Conservation (phyloP, 2,113 vertebrate genomes). For the Collichthys lucidus region DNA sequence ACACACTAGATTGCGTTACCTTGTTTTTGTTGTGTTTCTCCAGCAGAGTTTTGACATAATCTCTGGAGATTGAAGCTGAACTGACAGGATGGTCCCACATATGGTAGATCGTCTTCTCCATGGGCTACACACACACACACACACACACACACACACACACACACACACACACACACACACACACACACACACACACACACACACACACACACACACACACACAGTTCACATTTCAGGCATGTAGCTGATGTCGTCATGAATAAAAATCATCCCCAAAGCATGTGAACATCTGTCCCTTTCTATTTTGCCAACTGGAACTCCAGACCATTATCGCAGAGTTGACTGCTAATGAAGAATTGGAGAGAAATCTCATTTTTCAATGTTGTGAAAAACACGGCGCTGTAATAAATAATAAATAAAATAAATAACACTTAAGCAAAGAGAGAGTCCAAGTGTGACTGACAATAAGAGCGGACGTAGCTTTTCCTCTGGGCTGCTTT, state of each 20-base stretch:
- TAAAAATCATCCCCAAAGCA: constrained; percentile 29
- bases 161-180: constrained; percentile 39
- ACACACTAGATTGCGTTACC: constrained; percentile 73
- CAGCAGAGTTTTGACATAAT: constrained; percentile 86
- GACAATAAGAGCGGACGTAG: background rate
- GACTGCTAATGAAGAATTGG: constrained; percentile 55
- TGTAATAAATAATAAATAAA: constrained; percentile 34
- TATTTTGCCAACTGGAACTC: constrained; percentile 48
- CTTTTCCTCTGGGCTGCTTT: background rate
- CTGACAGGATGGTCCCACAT: constrained; percentile 92
- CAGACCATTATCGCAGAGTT: background rate
- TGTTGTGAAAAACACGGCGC: background rate
- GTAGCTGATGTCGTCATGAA: constrained; percentile 34
- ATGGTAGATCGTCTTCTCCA: constrained; percentile 86
- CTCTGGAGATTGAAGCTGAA: constrained; percentile 88
- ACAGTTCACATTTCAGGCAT: constrained; percentile 50
- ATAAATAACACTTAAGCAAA: constrained; percentile 23
- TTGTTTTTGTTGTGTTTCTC: constrained; percentile 83
- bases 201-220: no score
- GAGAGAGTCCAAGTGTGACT: constrained; percentile 13
- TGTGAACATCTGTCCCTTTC: constrained; percentile 60
- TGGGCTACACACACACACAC: constrained; percentile 78
- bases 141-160: constrained; percentile 24
- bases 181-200: constrained; percentile 27
- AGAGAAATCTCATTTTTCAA: background rate